Conservation (phyloP, 2,888 invertebrate genomes). For the Eupithecia centaureata region DNA sequence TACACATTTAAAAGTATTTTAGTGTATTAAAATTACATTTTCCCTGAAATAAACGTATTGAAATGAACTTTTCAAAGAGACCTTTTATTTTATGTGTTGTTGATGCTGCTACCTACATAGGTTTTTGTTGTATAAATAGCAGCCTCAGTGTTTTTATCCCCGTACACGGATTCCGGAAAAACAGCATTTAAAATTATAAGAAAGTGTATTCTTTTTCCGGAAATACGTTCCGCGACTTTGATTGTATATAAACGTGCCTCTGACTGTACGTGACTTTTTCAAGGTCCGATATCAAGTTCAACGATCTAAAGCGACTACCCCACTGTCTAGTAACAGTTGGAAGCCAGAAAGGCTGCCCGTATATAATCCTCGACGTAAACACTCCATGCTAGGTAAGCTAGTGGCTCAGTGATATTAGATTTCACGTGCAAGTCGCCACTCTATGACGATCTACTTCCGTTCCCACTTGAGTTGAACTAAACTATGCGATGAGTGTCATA, state of each 20-base stretch:
- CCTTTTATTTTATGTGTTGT: too few relatives aligned
- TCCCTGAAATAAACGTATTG: too few relatives aligned
- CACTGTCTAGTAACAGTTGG: neutral
- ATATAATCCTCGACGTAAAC: neutral
- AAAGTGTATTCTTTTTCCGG: neutral
- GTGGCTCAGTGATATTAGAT: slow-evolving; percentile 21
- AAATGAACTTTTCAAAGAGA: too few relatives aligned
- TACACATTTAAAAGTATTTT: too few relatives aligned
- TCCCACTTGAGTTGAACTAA: slow-evolving; percentile 13
- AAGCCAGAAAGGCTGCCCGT: neutral
- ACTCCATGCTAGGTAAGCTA: slow-evolving; percentile 1
- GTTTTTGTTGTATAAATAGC: too few relatives aligned
- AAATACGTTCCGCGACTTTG: neutral
- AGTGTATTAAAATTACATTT: too few relatives aligned
- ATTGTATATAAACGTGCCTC: too few relatives aligned
- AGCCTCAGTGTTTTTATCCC: too few relatives aligned
- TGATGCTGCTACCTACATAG: too few relatives aligned
- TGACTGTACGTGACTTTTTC: neutral
- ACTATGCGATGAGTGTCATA: slow-evolving; percentile 18
- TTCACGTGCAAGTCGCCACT: slow-evolving; percentile 22
- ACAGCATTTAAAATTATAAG: too few relatives aligned
- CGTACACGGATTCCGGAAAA: too few relatives aligned
- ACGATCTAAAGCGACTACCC: neutral
- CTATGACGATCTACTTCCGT: slow-evolving; percentile 22
- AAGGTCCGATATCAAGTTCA: neutral